Base-by-base conservation (phyloP, 2,797 vertebrate species). In the Rhabdomys pumilio region DNA sequence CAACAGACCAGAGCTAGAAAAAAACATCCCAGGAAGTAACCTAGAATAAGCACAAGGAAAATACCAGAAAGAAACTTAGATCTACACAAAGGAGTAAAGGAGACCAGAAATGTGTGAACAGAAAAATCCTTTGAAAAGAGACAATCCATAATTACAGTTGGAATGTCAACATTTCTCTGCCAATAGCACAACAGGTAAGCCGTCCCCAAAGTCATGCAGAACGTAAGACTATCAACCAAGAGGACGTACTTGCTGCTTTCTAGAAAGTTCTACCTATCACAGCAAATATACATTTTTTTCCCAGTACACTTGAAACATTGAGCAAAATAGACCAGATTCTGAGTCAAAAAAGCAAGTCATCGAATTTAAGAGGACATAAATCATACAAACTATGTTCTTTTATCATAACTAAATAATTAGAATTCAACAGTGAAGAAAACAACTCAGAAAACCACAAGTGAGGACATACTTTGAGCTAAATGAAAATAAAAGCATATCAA, bases 401-500 rank as follows among this genome's bases (percentile, higher is more conserved):
- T 34, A 90, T 26, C 22, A 44, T 83, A 81, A 81, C 19, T 86
- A 84, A 89, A 87, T 83, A 93, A 92, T 79, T 76, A 89, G 69
- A 95, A 94, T 73, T 80, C 63, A 87, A 44, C 80, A 73, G 67
- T 67, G 76, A 24, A 72, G 94, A 55, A 95, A 80, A 72, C 65
- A 63, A 63, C 50, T 88, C 61, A 67, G 94, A 94, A 92, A 92
- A 0, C 20, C 67, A 53, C 73, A 63, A 53, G 87, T 83, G 83
- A 79, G 90, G 83, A 69, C 24, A 44, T 91, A 89, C 69, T 75
- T 92, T 95, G 24, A 95, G 76, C 34, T 80, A 92, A 94, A 50
- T 79, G 77, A 92, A 96, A 95, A 91, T n/a, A 47, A 96, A 97
- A 80, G 76, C 38, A 86, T 55, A 95, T 15, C 4, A 55, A 87